These are phyloP conservation scores for Cheumatopsyche charites DNA, from an alignment of 1,140 invertebrate genomes.

Conservation along the genomic window DNA sequence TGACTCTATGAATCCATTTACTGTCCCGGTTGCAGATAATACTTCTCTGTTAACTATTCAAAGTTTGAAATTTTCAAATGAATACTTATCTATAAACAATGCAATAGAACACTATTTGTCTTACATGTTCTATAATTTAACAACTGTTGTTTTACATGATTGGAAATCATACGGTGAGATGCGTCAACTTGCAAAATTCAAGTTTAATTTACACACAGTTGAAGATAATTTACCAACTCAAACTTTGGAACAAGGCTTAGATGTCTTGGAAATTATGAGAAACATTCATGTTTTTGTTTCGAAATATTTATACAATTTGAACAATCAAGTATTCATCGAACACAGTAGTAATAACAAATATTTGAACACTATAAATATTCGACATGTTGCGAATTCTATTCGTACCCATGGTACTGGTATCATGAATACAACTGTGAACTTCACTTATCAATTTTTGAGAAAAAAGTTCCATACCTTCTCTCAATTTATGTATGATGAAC, in stretches of 20 bases:
- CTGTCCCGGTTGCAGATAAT: conserved; percentile 58
- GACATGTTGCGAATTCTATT: conserved; percentile 96
- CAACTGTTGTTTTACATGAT: conserved; percentile 95
- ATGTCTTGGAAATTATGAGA: conserved; percentile 96
- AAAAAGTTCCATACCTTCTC: conserved; percentile 96
- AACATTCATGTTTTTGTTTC: conserved; percentile 96
- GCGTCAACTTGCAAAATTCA: conserved; percentile 88
- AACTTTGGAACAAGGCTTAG: conserved; percentile 96
- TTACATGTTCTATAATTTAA: conserved; percentile 96
- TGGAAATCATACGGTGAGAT: conserved; percentile 98
- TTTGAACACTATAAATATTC: conserved; percentile 94
- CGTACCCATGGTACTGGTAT: conserved; percentile 97
- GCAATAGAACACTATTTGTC: conserved; percentile 92
- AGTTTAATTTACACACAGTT: conserved; percentile 81
- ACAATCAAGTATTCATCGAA: conserved; percentile 97
- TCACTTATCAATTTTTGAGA: conserved; percentile 94
- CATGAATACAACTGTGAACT: conserved; percentile 97
- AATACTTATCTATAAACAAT: conserved; percentile 58
- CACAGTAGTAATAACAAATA: conserved; percentile 91
- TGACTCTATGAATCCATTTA: conserved; percentile 78
- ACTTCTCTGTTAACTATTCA: conserved; percentile 63
- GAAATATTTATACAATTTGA: conserved; percentile 94
- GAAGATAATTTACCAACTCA: conserved; percentile 95
- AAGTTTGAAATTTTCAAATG: conserved; percentile 57
- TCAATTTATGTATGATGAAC: conserved; percentile 98